Conservation (phyloP, 2,113 vertebrate species). For the Polyodon spathula region DNA sequence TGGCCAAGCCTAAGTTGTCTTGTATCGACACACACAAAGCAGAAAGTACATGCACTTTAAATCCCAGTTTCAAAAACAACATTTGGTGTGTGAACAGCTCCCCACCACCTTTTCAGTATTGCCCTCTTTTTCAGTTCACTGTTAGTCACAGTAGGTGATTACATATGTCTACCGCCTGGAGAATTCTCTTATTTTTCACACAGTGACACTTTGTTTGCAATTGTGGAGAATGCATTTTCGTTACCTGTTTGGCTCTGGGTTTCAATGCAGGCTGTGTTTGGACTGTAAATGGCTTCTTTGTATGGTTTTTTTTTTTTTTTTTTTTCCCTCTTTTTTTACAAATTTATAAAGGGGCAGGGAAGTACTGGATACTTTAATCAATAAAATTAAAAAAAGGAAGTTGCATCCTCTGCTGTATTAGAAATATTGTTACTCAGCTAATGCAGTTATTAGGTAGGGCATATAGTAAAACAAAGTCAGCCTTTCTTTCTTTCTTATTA, state of each 20-base stretch:
- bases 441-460: background rate
- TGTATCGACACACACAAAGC: too few relatives aligned
- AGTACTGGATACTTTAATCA: background rate
- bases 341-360: background rate
- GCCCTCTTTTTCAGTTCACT: too few relatives aligned
- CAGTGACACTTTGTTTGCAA: too few relatives aligned
- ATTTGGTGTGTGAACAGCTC: too few relatives aligned
- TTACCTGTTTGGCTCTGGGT: background rate
- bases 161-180: too few relatives aligned
- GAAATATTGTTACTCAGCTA: background rate
- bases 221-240: background rate
- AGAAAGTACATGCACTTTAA: too few relatives aligned
- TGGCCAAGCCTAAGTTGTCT: too few relatives aligned
- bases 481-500: constrained; percentile 9
- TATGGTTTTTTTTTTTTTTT: background rate
- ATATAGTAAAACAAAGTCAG: background rate
- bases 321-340: too few relatives aligned
- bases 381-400: background rate
- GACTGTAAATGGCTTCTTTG: background rate
- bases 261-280: background rate
- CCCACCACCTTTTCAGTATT: too few relatives aligned
- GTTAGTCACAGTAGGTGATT: too few relatives aligned
- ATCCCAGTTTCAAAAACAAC: too few relatives aligned
- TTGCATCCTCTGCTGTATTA: background rate
- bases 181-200: too few relatives aligned